phyloP scores from a whole-genome alignment of 2,797 vertebrate genomes.

The Myripristis murdjan region DNA sequence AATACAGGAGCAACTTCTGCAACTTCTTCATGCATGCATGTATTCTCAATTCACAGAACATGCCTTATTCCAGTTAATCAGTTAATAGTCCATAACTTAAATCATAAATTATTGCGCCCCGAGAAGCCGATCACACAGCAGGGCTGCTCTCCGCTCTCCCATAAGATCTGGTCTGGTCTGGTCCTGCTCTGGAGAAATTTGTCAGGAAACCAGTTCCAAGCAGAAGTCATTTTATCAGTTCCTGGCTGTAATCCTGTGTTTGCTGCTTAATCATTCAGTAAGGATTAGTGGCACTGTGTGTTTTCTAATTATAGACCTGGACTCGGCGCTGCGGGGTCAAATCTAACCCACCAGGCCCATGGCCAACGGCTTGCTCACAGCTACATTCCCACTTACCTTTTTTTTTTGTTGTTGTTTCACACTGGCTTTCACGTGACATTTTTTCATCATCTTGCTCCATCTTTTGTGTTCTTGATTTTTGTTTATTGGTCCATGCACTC shows the following conservation, averaged over 20 bases:
- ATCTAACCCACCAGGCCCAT: constrained; percentile 63
- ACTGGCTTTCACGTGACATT: constrained; percentile 36
- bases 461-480: constrained; percentile 27
- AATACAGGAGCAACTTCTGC: too few relatives aligned
- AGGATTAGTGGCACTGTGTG: constrained; percentile 81
- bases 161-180: too few relatives aligned
- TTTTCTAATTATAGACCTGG: constrained; percentile 84
- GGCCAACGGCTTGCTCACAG: constrained; percentile 50
- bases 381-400: neutral
- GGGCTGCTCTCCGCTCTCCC: constrained; percentile 3
- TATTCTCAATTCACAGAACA: too few relatives aligned
- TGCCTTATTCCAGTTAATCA: too few relatives aligned
- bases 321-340: constrained; percentile 60
- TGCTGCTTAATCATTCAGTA: constrained; percentile 78
- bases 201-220: constrained; percentile 46
- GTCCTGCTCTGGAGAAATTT: constrained; percentile 27
- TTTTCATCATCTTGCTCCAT: constrained; percentile 24
- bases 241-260: constrained; percentile 73
- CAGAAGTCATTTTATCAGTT: constrained; percentile 45
- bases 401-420: constrained; percentile 7
- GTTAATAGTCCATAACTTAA: too few relatives aligned
- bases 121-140: constrained; percentile 16
- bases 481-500: neutral
- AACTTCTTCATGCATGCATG: too few relatives aligned
- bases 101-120: too few relatives aligned